Conservation (phyloP, 2,888 invertebrate genomes). For the Campoplex capitator region DNA sequence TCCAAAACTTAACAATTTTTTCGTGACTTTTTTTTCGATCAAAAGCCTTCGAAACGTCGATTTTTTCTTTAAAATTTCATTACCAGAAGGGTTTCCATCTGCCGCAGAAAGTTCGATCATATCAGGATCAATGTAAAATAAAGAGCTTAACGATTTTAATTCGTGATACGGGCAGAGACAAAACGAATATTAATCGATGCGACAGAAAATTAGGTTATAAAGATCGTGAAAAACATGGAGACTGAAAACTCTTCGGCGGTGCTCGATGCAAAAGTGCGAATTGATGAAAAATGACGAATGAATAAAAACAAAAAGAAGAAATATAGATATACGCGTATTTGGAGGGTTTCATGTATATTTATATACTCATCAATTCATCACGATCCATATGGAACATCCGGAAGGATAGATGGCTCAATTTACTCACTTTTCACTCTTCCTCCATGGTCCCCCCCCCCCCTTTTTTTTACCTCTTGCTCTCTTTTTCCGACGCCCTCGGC, state of each 20-base stretch:
- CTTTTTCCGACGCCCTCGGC: slow-evolving; percentile 54
- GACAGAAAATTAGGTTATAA: not conserved
- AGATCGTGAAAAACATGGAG: not conserved
- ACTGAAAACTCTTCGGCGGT: not conserved
- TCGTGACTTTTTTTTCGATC: not conserved
- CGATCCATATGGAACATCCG: slow-evolving; percentile 57
- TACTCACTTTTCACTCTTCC: slow-evolving; percentile 42
- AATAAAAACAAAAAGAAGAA: not conserved
- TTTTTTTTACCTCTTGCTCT: slow-evolving; percentile 15
- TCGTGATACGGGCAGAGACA: not conserved
- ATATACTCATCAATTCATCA: slow-evolving; percentile 62
- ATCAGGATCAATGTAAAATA: not conserved
- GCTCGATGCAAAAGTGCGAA: not conserved
- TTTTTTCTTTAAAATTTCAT: not conserved
- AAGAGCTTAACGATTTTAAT: not conserved
- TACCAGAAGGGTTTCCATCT: not conserved
- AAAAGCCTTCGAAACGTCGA: not conserved
- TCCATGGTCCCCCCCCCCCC: not conserved
- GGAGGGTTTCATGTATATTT: not conserved
- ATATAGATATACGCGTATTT: not conserved
- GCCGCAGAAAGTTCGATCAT: not conserved
- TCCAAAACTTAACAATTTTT: not conserved
- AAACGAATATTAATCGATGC: slow-evolving; percentile 1
- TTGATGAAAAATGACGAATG: slow-evolving; percentile 11
- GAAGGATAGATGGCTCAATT: slow-evolving; percentile 64